Conservation (phyloP, 2,113 vertebrate genomes). For the Scomber colias region DNA sequence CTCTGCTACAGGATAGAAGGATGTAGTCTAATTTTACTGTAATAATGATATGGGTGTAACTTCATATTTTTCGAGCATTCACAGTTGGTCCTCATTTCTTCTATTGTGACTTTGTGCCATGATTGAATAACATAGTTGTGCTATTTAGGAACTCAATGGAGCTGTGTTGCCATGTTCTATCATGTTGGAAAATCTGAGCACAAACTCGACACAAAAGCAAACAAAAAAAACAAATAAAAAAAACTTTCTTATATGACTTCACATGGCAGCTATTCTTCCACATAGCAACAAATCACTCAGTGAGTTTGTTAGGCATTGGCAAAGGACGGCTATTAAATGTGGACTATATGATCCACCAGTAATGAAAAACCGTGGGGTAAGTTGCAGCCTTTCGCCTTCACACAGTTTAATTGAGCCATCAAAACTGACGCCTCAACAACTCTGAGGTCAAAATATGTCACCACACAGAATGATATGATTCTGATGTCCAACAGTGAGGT, state of each 20-base stretch:
- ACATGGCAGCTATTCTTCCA: constrained; percentile 15
- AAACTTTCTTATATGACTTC: neutral
- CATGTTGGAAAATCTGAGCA: neutral
- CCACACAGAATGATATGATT: neutral
- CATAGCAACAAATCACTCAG: constrained; percentile 39
- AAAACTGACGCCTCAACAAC: constrained; percentile 35
- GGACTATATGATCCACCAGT: constrained; percentile 37
- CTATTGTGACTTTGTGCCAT: constrained; percentile 2
- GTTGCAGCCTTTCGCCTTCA: constrained; percentile 4
- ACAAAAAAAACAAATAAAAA: neutral
- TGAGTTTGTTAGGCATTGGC: constrained; percentile 27
- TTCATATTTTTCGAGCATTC: neutral
- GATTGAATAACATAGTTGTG: neutral
- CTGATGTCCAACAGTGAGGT: neutral
- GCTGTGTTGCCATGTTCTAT: neutral
- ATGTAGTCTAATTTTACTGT: neutral
- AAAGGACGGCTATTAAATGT: constrained; percentile 46
- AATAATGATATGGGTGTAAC: neutral
- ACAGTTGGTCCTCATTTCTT: neutral
- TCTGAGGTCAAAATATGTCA: neutral
- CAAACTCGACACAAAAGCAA: neutral
- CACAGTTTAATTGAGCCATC: constrained; percentile 50
- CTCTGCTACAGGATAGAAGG: constrained; percentile 10
- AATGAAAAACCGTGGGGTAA: constrained; percentile 21
- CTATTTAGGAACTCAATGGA: neutral